Evolutionary conservation across 2,113 vertebrate genomes (phyloP), one percentile per base, ranked within the genome.

Genomic region (Pimephales promelas): DNA sequence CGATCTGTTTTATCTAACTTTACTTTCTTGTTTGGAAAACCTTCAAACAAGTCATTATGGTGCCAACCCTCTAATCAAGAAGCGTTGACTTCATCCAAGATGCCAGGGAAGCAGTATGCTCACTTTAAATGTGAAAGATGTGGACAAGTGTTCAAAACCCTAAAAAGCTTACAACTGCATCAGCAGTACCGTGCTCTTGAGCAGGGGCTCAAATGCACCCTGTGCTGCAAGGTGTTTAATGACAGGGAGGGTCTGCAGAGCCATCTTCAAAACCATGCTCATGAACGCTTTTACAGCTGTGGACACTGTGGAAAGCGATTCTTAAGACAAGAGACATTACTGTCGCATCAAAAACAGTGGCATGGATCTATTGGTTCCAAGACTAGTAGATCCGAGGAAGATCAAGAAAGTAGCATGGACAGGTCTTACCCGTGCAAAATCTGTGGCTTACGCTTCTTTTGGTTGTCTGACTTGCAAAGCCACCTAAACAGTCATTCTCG

Each of bases 391-490:
- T 85, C 70, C 7, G 86, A 91, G 40, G 92, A 85, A 54, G 90
- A 86, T 24, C 88, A 83, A 13, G 93, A 91, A 59, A 92, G 91
- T 52, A 91, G 85, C 34, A 36, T 84, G 13, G 91, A 92, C 18
- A 93, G 91, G 90, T 89, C 88, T 4, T 95, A 94, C 78, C 64
- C 89, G 43, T 95, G 94, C 86, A 93, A 90, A 84, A 91, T 93
- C 57, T 95, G 94, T 79, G 92, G 91, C 74, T 86, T 93, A 24
- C 88, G 81, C 57, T 95, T 95, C 86, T 94, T 95, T 86, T 95
- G 94, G 94, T 88, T 95, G 57, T 94, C 94, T 79, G 94, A 95
- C 89, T 92, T 94, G 83, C 94, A 95, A 81, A 90, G 88, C 34
- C 94, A 95, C 86, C 89, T 92, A 57, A 75, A 92, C n/a, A 90